Evolutionary conservation across 2,797 vertebrate genomes (phyloP), one percentile per base, ranked within the genome.

Genomic region (Gymnopithys bicolor): DNA sequence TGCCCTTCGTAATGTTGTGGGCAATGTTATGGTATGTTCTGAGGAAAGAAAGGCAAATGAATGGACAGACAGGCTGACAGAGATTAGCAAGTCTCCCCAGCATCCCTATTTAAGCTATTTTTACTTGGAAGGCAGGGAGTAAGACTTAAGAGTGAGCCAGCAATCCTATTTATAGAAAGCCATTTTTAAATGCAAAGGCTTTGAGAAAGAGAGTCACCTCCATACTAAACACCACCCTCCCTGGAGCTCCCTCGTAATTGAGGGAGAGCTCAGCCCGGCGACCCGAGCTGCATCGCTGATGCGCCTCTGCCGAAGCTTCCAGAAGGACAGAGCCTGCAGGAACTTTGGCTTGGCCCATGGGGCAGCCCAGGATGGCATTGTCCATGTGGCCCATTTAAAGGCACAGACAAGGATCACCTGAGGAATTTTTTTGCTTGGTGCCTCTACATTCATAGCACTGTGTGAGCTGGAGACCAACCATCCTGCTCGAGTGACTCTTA

Each of bases 111-210:
- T 97, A 97, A 98, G 98, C 97, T 98, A 98, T 98, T 98, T 98
- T 98, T 98, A 98, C 96, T 97, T 93, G 95, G 97, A 97, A 98
- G 97, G 97, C 98, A 98, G 97, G 97, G 98, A 97, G 95, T 97
- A 97, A 98, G 98, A 98, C 98, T 98, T 98, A 98, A 98, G 98
- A 98, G 97, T 98, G 98, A 98, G 97, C 97, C 98, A 98, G 98
- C 97, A 97, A 96, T 66, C 97, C 96, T 99, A 98, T 99, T 98
- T 99, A 98, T 99, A 99, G 98, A 96, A 91, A 93, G 84, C 91
- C 96, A 86, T 98, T 98, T 98, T 98, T 97, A 98, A 98, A 97
- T 96, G 94, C 96, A 97, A 96, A 92, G 94, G 96, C 78, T 96
- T 86, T 85, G 46, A 79, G 93, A 74, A 94, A 69, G 87, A 93